phyloP scores from a whole-genome alignment of 2,797 vertebrate genomes.

The Propithecus perrieri region DNA sequence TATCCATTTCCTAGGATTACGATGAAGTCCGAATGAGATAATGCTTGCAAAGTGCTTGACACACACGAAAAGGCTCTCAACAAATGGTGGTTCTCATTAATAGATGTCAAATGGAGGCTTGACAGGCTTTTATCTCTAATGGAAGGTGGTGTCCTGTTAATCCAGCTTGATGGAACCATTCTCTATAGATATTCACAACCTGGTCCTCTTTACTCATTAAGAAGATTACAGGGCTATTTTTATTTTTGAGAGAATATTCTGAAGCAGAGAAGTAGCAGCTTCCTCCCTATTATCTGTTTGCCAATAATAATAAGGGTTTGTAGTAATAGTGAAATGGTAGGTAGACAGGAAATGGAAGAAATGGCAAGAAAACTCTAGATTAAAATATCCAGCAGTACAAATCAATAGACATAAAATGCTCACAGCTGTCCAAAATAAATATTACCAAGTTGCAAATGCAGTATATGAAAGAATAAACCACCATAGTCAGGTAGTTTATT shows the following conservation, averaged over 20 bases:
- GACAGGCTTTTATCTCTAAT: neutral
- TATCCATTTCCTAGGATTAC: neutral
- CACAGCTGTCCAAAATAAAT: slow-evolving; percentile 6
- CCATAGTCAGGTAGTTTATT: neutral
- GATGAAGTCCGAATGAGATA: neutral
- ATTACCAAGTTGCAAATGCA: neutral
- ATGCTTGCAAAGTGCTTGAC: neutral
- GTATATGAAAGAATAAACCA: neutral
- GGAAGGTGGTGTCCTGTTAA: neutral
- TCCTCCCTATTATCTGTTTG: neutral
- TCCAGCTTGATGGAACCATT: neutral
- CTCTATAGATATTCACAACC: neutral
- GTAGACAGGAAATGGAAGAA: neutral
- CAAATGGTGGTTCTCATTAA: neutral
- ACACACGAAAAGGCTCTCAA: neutral
- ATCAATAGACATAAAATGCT: neutral
- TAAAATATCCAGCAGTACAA: neutral
- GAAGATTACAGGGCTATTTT: neutral
- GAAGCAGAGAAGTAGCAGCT: neutral
- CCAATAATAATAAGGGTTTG: neutral
- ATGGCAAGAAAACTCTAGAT: neutral
- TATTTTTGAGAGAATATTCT: slow-evolving; percentile 6
- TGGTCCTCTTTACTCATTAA: neutral
- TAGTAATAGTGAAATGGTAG: neutral
- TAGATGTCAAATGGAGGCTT: neutral